Evolutionary conservation across 1,140 invertebrate species (phyloP), one percentile per base, ranked within the genome.

Genomic region (Drosophila elegans): DNA sequence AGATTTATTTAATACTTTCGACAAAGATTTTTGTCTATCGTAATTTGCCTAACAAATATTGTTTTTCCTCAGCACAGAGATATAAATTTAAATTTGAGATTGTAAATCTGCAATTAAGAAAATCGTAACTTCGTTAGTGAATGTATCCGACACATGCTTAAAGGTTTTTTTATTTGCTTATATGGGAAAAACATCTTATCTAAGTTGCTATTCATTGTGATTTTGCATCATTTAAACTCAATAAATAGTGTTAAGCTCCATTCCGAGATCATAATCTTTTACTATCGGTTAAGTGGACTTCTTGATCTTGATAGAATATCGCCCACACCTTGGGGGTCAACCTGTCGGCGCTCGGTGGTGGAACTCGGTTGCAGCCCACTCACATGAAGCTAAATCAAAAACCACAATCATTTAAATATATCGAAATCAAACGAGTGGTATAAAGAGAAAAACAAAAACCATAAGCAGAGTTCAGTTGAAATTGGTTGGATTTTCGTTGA

Each of bases 401-500:
- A 74, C 80, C 59, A 57, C 75, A 83, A 78, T 66, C 63, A 71
- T 71, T 71, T 71, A 71, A 71, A 71, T 71, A 71, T 45, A 71
- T 21, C 67, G 27, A 69, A 60, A 63, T 66, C 78, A 61, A 61
- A 62, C 67, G 62, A 46, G 67, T 61, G 53, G 42, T 62, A 36
- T 36, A 29, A 16, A 49, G 25, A 4, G 34, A 21, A 27, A 55
- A 54, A 32, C 42, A 36, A 1, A 29, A 11, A 13, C 12, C 21
- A 27, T 48, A 12, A 72, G 59, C 48, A 12, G 27, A 56, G 76
- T 82, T 79, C 81, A 83, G 51, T 49, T 61, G 74, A 82, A 82
- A 82, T 83, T 64, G 66, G 54, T 69, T 69, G 48, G 62, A 63
- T 82, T 82, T 82, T 82, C 62, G 68, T 54, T 51, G 79, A 64